Base-by-base conservation (phyloP, 2,888 invertebrate species). In the Stenichneumon culpator region DNA sequence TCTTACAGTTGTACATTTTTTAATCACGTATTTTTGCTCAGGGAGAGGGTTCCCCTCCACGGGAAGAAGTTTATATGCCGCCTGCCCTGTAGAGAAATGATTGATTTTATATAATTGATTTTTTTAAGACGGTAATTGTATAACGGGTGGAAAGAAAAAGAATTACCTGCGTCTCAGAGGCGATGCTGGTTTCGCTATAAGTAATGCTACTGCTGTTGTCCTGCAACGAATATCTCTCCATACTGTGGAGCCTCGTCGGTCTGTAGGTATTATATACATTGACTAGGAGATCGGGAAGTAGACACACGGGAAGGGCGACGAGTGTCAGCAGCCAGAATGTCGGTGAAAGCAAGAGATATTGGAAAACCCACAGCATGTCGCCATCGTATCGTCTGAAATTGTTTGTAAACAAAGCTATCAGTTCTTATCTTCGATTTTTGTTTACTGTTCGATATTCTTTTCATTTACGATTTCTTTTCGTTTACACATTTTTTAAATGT, bases 241-340 rank as follows among this genome's bases (percentile, higher is more conserved):
- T 86, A 69, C 88, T 88, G 57, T 86, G 81, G 32, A 92, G 69
- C 32, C 84, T 86, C 3, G 54, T 7, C 2, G 92, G 90, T 72
- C 89, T 90, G 44, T 89, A 87, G 0, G 85, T 84, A 19, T 90
- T 88, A 68, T 90, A 90, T 5, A 89, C 82, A 19, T 85, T 83
- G 22, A 92, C 85, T 25, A 93, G 82, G 52, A 93, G 95, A 92
- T 96, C 96, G 0, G 97, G 97, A 60, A 95, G 88, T 14, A 97
- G 92, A 36, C 95, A 94, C 0, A 95, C 93, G 0, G 95, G 91
- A 0, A 95, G 90, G 0, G 95, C 93, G 0, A 95, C 22, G 0
- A 95, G 6, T 60, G 96, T 95, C 19, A 96, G 91, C n/a, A 96
- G 87, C 95, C 96, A 96, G 90, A 96, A 96, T 0, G 95, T 91